Evolutionary conservation across 2,113 vertebrate species (phyloP).

Genomic region (Apus apus): DNA sequence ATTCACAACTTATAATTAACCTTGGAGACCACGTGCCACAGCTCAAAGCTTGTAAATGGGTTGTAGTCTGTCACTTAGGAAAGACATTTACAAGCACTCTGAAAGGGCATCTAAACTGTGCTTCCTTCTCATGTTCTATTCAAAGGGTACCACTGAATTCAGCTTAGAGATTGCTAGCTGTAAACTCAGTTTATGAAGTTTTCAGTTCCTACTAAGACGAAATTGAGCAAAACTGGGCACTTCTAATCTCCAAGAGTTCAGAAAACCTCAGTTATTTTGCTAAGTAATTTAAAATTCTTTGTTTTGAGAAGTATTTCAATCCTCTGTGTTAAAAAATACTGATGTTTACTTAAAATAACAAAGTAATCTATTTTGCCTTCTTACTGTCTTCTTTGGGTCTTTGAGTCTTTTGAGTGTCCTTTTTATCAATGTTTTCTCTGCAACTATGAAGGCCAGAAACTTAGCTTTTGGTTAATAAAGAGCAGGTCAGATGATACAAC

Average conservation of each 20-base stretch:
- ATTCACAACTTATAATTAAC: not conserved
- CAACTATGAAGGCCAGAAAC: not conserved
- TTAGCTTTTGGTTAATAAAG: not conserved
- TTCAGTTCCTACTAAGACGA: not conserved
- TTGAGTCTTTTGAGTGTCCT: not conserved
- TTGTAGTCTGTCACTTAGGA: not conserved
- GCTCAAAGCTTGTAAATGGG: not conserved
- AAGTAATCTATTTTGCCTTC: not conserved
- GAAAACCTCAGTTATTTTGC: not conserved
- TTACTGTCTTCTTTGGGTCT: not conserved
- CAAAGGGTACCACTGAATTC: not conserved
- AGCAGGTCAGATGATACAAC: not conserved
- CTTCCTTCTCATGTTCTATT: not conserved
- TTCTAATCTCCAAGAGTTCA: not conserved
- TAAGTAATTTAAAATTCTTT: not conserved
- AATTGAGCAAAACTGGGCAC: not conserved
- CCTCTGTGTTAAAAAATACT: not conserved
- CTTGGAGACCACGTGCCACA: not conserved
- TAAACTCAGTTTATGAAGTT: not conserved
- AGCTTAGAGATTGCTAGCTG: not conserved
- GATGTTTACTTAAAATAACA: not conserved
- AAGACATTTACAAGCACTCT: not conserved
- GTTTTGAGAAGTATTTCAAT: not conserved
- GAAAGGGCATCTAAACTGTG: not conserved
- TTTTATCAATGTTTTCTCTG: not conserved